Evolutionary conservation across 2,888 invertebrate genomes (phyloP).

Genomic region (Erebia aethiops): DNA sequence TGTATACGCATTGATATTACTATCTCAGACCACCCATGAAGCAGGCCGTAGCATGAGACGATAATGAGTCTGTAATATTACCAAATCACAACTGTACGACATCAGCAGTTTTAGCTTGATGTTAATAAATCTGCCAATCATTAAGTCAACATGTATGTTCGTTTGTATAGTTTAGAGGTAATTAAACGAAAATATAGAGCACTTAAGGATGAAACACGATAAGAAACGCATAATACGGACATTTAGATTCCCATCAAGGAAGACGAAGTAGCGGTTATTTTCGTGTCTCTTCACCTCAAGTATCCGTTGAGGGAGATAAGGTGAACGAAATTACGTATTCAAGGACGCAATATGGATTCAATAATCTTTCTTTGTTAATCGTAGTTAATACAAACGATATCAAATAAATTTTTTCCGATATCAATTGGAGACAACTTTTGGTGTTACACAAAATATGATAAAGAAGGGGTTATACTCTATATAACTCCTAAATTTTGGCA

Average conservation of each 20-base stretch:
- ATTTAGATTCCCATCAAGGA: conserved; percentile 18
- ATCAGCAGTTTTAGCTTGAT: not conserved
- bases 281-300: conserved; percentile 38
- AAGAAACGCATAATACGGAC: conserved; percentile 12
- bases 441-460: not conserved
- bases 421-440: not conserved
- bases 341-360: conserved; percentile 32
- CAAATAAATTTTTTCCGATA: not conserved
- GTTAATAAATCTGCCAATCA: conserved; percentile 3
- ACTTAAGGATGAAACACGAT: conserved; percentile 12
- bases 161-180: not conserved
- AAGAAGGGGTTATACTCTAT: not conserved
- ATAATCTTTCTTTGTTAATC: conserved; percentile 33
- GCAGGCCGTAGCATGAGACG: not conserved
- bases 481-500: not conserved
- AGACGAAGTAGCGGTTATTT: conserved; percentile 25
- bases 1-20: not conserved
- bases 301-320: conserved; percentile 37
- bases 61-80: not conserved
- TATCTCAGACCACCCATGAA: not conserved
- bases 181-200: conserved; percentile 1
- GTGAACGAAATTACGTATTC: conserved; percentile 38
- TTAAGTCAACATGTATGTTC: not conserved
- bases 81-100: not conserved
- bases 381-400: conserved; percentile 17